Base-by-base conservation (phyloP, 2,113 vertebrate species). In the Gymnocephalus cernua region DNA sequence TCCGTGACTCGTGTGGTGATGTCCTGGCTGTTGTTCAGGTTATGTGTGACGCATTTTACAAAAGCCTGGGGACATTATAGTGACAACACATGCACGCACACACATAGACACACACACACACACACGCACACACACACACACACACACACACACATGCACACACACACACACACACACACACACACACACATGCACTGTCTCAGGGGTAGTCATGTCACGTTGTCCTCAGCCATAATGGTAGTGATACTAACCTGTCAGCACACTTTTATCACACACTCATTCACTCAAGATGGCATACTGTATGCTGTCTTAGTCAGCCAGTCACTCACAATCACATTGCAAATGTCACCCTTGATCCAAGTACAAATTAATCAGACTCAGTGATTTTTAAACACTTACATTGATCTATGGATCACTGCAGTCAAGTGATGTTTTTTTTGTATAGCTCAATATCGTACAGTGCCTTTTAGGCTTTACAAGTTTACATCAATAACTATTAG, bases 1-100 rank as follows among this genome's bases (percentile, higher is more conserved):
- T 56, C 45, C 7, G 9, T 80, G 73, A 77, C 71, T 84, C 54
- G 19, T 54, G 61, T 59, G 51, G 32, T 15, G 51, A 51, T 64
- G 83, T 80, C 86, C 80, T 56, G 78, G 62, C 62, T 45, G 41
- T 41, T 62, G 72, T 78, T 71, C 62, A 64, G 79, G 75, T 79
- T 84, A 13, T 69, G 35, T 78, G 68, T 88, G 86, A 85, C 23
- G 78, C 79, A 85, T 88, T 75, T 83, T 19, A 32, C 67, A 87
- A 48, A 44, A 45, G 70, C 77, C 38, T 32, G 21, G 41, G 73
- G 87, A 76, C 89, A 83, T 86, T 57, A 16, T 9, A 2, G 38
- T 64, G 70, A 64, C 78, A 58, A 65, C 57, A 68, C 64, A 57
- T 58, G 15, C 16, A 15, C 48, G 35, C 23, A 53, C 38, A 32